These are phyloP conservation scores for Dicerorhinus sumatrensis DNA, from an alignment of 2,113 vertebrate genomes.

Conservation along the genomic window DNA sequence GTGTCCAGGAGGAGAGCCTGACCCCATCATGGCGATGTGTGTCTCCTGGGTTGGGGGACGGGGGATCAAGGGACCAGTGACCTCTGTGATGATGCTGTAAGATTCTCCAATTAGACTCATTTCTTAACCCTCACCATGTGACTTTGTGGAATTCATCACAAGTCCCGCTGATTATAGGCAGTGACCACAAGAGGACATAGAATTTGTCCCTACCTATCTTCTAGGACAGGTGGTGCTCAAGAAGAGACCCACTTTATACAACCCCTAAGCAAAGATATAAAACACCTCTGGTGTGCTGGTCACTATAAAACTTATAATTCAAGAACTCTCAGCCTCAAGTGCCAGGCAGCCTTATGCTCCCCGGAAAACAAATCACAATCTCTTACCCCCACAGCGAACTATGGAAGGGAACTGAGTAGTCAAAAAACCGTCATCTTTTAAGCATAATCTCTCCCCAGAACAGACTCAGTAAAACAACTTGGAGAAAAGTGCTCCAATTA, in stretches of 20 bases:
- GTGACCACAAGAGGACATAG: background rate
- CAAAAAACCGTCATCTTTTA: slow-evolving; percentile 2
- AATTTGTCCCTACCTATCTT: background rate
- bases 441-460: background rate
- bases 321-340: slow-evolving; percentile 2
- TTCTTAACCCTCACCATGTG: slow-evolving; percentile 1
- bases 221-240: background rate
- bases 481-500: slow-evolving; percentile 5
- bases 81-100: background rate
- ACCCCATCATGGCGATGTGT: background rate
- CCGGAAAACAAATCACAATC: background rate
- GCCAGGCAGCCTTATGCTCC: background rate
- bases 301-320: background rate
- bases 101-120: background rate
- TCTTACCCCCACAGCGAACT: background rate
- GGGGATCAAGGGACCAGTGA: background rate
- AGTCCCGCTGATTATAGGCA: background rate
- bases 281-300: background rate
- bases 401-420: background rate
- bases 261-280: background rate
- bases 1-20: background rate
- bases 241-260: background rate
- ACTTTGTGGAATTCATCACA: background rate
- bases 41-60: background rate
- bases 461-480: background rate